Base-by-base conservation (phyloP, 2,797 vertebrate genomes). In the Microctenopoma lineatum region DNA sequence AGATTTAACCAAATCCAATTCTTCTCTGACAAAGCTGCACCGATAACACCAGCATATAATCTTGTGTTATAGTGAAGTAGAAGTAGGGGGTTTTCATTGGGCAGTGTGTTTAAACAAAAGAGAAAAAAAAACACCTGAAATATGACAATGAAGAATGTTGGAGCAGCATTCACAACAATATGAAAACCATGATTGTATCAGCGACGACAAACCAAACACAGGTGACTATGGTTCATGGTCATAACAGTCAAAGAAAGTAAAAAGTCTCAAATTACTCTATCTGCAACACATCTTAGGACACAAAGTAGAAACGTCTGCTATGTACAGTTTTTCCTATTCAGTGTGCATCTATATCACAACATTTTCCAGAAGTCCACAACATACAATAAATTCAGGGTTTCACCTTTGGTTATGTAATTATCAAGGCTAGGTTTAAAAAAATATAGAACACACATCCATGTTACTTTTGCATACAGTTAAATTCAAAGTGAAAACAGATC, bases 391-490 rank as follows among this genome's bases (percentile, higher is more conserved):
- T 88, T 92, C 88, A 91, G 92, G 91, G 93, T 92, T 94, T 93
- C 89, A 93, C 92, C 94, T 95, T 95, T 95, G 94, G 94, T 95
- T 94, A 94, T 93, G 92, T 93, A 94, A 92, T 93, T 93, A 91
- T 94, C 92, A 95, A 95, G 93, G 93, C 93, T 94, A 93, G 90
- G 89, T 92, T 95, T 91, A 94, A 94, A 94, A 94, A 94, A 94
- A 94, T 93, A 94, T 88, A 94, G 86, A 93, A 93, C 92, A 94
- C 92, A 93, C 89, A 86, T 93, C 92, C 92, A 91, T 92, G 92
- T 90, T 90, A 91, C 92, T 94, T 88, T 94, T 95, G 93, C 93
- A 94, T 95, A 95, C 93, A 93, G 90, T 91, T 91, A 92, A 93
- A 90, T 90, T 92, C 81, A 90, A 92, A 92, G 92, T 92, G 90